Conservation (phyloP, 1,140 invertebrate species). For the Brachionus plicatilis region DNA sequence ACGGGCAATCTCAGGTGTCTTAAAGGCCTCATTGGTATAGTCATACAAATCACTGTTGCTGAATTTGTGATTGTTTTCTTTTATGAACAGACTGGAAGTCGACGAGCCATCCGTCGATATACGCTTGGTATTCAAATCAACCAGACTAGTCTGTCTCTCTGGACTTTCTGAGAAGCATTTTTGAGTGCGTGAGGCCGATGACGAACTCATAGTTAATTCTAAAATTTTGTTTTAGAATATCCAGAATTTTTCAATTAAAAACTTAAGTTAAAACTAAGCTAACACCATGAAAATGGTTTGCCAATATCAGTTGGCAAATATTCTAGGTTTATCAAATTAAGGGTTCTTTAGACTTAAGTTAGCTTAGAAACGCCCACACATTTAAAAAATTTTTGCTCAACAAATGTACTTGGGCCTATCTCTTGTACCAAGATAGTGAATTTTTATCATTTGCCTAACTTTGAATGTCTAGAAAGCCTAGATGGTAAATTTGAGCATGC, state of each 20-base stretch:
- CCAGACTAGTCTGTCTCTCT: not conserved
- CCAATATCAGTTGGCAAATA: not conserved
- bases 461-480: not conserved
- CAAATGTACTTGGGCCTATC: not conserved
- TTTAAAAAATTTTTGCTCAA: not conserved
- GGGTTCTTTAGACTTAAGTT: not conserved
- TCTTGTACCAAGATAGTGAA: not conserved
- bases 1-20: not conserved
- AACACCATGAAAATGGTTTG: not conserved
- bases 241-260: not conserved
- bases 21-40: conserved; percentile 13
- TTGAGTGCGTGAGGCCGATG: not conserved
- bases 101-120: not conserved
- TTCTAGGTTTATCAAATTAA: not conserved
- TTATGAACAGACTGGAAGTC: not conserved
- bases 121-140: not conserved
- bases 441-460: not conserved
- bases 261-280: not conserved
- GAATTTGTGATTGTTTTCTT: conserved; percentile 21
- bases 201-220: not conserved
- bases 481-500: not conserved
- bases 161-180: conserved; percentile 18
- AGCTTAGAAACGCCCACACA: not conserved
- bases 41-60: conserved; percentile 31
- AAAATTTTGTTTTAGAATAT: not conserved